phyloP scores from a whole-genome alignment of 2,113 vertebrate genomes.

The Equus quagga region DNA sequence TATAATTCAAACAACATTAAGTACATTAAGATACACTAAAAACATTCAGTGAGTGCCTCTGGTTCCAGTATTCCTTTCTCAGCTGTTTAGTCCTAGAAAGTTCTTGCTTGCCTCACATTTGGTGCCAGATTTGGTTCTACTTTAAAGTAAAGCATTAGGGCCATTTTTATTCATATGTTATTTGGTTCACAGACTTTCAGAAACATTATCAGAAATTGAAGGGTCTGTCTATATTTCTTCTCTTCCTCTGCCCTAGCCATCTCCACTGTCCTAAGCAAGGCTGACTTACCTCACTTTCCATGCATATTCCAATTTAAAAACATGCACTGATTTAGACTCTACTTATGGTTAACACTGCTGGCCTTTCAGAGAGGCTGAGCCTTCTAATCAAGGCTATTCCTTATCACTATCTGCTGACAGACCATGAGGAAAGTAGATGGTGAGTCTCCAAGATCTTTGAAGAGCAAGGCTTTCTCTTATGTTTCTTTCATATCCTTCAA shows the following conservation, averaged over 20 bases:
- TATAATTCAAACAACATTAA: not conserved
- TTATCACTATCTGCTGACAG: not conserved
- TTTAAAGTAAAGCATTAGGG: not conserved
- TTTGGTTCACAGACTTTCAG: not conserved
- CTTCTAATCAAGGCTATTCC: not conserved
- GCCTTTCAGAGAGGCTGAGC: not conserved
- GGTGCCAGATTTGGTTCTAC: not conserved
- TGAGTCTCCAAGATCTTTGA: not conserved
- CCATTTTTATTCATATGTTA: not conserved
- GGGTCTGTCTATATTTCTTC: not conserved
- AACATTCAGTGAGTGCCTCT: not conserved
- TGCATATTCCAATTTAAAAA: not conserved
- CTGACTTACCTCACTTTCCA: not conserved
- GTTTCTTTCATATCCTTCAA: not conserved
- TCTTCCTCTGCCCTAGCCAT: not conserved
- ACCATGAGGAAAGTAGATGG: not conserved
- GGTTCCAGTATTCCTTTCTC: not conserved
- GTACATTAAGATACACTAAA: slow-evolving; percentile 1
- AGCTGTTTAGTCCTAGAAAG: not conserved
- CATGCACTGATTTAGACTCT: not conserved
- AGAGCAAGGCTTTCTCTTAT: not conserved
- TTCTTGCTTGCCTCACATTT: not conserved
- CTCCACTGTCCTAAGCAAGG: not conserved
- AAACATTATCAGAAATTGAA: not conserved
- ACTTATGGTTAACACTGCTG: not conserved